Conservation (phyloP, 2,888 invertebrate species). For the Rapana venosa region DNA sequence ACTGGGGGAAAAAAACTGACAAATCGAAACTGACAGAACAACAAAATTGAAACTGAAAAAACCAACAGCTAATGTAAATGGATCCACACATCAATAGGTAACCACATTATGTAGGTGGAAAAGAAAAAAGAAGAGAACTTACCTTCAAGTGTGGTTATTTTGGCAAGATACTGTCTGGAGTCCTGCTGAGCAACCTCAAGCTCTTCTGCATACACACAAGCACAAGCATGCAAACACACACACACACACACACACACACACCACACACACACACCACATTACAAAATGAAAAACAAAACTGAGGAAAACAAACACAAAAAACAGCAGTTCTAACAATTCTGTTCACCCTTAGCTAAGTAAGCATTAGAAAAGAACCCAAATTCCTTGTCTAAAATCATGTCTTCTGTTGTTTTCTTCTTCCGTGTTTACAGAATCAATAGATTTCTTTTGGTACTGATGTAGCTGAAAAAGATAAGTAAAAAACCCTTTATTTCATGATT, state of each 20-base stretch:
- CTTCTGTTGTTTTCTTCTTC: too few species aligned
- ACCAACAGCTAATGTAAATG: not conserved
- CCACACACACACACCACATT: not conserved
- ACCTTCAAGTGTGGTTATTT: conserved; percentile 75
- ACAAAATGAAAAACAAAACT: too few species aligned
- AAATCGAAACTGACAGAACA: not conserved
- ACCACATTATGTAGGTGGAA: not conserved
- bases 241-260: not conserved
- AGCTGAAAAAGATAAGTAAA: too few species aligned
- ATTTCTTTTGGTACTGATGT: too few species aligned
- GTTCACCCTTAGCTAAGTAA: too few species aligned
- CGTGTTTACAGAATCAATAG: too few species aligned
- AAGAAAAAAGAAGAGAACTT: conserved; percentile 29
- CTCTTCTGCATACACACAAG: conserved; percentile 70
- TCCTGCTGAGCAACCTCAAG: conserved; percentile 74
- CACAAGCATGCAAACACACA: not conserved
- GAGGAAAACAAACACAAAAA: too few species aligned
- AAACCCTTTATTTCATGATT: too few species aligned
- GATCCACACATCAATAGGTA: not conserved
- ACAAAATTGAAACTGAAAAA: not conserved
- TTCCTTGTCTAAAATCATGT: too few species aligned
- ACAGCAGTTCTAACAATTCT: too few species aligned
- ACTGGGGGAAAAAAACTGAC: not conserved
- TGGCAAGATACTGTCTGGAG: conserved; percentile 69
- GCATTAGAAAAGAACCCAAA: too few species aligned